phyloP scores from a whole-genome alignment of 2,113 vertebrate species.

The Labeo catla region DNA sequence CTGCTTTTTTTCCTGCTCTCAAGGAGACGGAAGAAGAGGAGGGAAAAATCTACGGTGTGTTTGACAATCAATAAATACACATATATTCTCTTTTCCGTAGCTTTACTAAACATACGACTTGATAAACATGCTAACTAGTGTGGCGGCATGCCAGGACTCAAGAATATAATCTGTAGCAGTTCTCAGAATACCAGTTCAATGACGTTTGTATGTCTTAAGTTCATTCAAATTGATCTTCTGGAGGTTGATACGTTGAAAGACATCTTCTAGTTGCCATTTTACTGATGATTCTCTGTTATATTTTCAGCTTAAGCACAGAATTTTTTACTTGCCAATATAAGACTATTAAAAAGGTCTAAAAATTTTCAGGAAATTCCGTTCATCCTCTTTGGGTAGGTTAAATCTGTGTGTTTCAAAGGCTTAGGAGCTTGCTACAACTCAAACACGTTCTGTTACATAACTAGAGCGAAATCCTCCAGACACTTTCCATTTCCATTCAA shows the following conservation, averaged over 20 bases:
- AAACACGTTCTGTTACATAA: conserved; percentile 46
- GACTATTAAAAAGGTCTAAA: neutral
- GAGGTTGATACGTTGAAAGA: neutral
- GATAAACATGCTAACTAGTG: conserved; percentile 12
- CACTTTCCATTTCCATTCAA: conserved; percentile 3
- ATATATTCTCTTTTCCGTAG: neutral
- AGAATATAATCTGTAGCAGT: too few relatives aligned
- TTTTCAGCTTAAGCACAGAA: neutral
- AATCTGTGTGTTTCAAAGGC: conserved; percentile 45
- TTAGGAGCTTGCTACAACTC: conserved; percentile 26
- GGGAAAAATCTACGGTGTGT: neutral
- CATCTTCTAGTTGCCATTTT: neutral
- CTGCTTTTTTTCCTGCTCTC: neutral
- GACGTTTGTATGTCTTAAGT: neutral
- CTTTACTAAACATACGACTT: conserved; percentile 5
- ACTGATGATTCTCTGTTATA: neutral
- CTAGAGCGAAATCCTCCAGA: conserved; percentile 28
- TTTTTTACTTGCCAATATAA: neutral
- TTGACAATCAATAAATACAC: conserved; percentile 20
- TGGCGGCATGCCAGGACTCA: conserved; percentile 18
- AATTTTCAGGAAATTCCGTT: neutral
- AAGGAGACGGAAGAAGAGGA: conserved; percentile 23
- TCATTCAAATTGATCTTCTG: neutral
- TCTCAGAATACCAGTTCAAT: neutral
- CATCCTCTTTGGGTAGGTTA: conserved; percentile 9